Percentiles rank a stretch among this genome's conserved stretches.
Evolutionary conservation across 2,113 vertebrate species (phyloP).

Genomic region (Sinosuthora webbiana): DNA sequence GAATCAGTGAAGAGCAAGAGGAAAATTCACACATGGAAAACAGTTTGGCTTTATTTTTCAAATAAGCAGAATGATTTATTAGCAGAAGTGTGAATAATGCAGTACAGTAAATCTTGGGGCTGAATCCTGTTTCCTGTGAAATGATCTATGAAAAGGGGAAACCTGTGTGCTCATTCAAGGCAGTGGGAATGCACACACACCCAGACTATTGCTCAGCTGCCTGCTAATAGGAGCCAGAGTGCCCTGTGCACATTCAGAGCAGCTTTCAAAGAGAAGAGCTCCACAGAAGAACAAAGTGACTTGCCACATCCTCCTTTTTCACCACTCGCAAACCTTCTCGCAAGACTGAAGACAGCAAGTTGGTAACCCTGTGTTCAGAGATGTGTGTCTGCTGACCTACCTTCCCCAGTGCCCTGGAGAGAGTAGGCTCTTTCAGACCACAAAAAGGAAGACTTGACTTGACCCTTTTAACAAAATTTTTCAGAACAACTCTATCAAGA

Average conservation of each 20-base stretch:
- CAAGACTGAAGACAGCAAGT: neutral
- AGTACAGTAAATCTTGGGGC: neutral
- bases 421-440: neutral
- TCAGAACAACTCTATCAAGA: neutral
- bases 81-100: neutral
- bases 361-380: neutral
- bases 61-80: constrained; percentile 43
- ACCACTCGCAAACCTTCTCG: neutral
- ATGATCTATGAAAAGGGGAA: constrained; percentile 31
- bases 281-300: neutral
- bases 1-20: neutral
- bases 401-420: neutral
- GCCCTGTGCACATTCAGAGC: neutral
- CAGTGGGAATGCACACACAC: neutral
- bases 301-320: constrained; percentile 2
- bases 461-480: neutral
- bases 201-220: constrained; percentile 5
- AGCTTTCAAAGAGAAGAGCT: constrained; percentile 19
- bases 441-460: neutral
- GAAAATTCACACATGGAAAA: constrained; percentile 32
- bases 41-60: constrained; percentile 12
- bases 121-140: constrained; percentile 30
- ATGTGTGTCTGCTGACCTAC: neutral
- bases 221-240: constrained; percentile 13
- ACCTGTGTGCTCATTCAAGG: neutral